Conservation (phyloP, 1,140 invertebrate genomes). For the Melitaea cinxia region DNA sequence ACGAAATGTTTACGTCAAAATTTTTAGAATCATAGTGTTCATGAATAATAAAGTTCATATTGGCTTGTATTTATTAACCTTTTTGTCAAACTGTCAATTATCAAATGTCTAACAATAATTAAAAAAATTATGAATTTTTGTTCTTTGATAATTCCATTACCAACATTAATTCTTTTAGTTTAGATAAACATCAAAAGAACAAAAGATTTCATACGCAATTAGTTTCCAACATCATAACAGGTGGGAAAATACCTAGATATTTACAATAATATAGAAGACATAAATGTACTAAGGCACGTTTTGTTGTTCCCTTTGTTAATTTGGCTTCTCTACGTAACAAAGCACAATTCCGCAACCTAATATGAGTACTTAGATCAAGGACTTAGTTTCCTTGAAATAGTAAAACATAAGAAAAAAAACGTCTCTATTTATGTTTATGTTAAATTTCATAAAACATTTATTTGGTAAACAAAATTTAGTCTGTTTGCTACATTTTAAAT, state of each 20-base stretch:
- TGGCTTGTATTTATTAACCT: no score
- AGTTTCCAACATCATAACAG: background rate
- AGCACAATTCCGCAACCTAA: conserved; percentile 3
- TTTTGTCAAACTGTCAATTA: no score
- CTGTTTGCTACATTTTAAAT: no score
- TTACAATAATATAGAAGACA: conserved; percentile 2
- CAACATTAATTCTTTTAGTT: background rate
- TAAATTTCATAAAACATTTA: background rate
- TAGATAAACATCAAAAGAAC: background rate
- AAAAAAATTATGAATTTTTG: no score
- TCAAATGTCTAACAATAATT: no score
- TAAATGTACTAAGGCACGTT: conserved; percentile 5
- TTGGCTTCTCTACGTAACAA: conserved; percentile 23
- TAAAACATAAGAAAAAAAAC: background rate
- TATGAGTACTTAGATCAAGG: conserved; percentile 22
- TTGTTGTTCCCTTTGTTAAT: conserved; percentile 16
- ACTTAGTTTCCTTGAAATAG: conserved; percentile 18
- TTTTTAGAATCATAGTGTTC: no score
- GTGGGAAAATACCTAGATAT: conserved; percentile 1
- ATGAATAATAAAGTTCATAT: no score
- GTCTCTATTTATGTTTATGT: background rate
- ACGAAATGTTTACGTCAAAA: no score
- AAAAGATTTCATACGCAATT: background rate
- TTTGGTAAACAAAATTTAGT: background rate
- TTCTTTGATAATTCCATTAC: no score